These are phyloP conservation scores for Promerops cafer DNA, from an alignment of 2,113 vertebrate genomes.

Conservation along the genomic window DNA sequence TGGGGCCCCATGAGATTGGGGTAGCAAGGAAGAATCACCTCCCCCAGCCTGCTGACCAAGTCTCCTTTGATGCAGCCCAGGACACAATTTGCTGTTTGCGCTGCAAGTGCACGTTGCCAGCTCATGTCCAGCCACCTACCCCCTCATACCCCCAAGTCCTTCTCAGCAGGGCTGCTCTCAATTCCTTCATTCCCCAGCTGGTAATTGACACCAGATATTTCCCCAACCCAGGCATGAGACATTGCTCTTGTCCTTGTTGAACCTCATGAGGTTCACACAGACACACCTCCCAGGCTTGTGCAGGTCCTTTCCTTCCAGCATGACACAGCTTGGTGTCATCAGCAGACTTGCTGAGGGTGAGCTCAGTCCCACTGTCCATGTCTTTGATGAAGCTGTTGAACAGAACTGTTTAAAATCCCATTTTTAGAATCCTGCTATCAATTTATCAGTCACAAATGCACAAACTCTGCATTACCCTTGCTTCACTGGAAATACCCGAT, in stretches of 20 bases:
- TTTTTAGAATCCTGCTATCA: not conserved
- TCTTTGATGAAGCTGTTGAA: not conserved
- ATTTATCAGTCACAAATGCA: not conserved
- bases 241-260: not conserved
- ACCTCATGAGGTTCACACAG: not conserved
- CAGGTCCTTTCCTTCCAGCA: not conserved
- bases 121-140: not conserved
- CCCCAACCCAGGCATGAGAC: not conserved
- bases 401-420: not conserved
- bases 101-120: not conserved
- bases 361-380: not conserved
- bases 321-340: not conserved
- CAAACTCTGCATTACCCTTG: not conserved
- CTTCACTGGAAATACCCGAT: not conserved
- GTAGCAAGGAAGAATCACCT: not conserved
- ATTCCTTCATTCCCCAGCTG: not conserved
- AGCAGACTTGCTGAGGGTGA: not conserved
- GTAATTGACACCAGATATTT: no score
- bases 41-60: not conserved
- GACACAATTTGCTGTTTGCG: not conserved
- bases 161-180: not conserved
- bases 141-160: fast-evolving
- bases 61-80: not conserved
- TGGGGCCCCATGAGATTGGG: not conserved
- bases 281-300: not conserved